Evolutionary conservation across 2,113 vertebrate species (phyloP).

Genomic region (Narcine bancroftii): DNA sequence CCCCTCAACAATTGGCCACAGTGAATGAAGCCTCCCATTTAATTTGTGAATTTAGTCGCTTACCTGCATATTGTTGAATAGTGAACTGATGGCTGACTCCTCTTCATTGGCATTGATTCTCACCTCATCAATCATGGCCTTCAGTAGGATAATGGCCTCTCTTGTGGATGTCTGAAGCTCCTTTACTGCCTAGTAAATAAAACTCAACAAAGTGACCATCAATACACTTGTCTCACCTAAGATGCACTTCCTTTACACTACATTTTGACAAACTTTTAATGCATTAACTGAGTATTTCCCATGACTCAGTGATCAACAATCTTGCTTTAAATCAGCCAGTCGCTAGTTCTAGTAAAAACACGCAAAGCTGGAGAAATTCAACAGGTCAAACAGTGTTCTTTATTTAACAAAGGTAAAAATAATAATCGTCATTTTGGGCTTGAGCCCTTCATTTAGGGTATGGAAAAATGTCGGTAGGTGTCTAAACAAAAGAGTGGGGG

Average conservation of each 20-base stretch:
- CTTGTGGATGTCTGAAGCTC: conserved; percentile 78
- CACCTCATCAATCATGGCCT: conserved; percentile 85
- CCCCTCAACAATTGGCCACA: neutral
- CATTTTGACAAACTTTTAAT: neutral
- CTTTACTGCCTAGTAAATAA: conserved; percentile 69
- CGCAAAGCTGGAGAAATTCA: too few species aligned
- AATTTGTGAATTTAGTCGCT: neutral
- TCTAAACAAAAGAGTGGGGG: too few species aligned
- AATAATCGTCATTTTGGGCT: too few species aligned
- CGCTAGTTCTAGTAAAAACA: neutral
- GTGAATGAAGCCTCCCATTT: neutral
- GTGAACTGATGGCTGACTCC: conserved; percentile 73
- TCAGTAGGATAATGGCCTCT: conserved; percentile 77
- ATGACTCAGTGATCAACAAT: neutral
- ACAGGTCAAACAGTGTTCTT: too few species aligned
- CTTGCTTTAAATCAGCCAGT: neutral
- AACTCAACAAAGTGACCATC: neutral
- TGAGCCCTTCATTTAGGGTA: too few species aligned
- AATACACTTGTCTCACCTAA: neutral
- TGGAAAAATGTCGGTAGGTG: too few species aligned
- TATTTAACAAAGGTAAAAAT: too few species aligned
- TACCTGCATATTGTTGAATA: conserved; percentile 83
- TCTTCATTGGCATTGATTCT: conserved; percentile 76
- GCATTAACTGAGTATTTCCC: neutral
- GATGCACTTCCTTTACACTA: neutral